Percentiles rank a stretch among this genome's conserved stretches.
Evolutionary conservation across 2,888 invertebrate species (phyloP).

Genomic region (Pomacea canaliculata): DNA sequence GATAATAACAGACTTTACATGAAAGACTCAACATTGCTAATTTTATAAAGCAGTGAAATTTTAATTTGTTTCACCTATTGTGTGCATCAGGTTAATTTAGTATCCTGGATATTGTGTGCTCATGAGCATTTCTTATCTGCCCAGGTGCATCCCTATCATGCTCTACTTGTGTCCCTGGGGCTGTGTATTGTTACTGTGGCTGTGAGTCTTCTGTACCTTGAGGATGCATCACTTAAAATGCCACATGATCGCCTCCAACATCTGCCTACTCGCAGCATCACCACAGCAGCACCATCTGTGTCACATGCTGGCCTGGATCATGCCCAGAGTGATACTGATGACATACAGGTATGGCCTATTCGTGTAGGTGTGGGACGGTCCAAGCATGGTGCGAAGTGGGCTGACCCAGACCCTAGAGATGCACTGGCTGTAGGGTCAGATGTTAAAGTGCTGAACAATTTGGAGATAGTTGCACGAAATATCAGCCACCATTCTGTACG

Average conservation of each 20-base stretch:
- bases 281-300: background rate
- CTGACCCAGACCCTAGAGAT: background rate
- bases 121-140: background rate
- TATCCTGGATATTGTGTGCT: too few species aligned
- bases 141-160: slow-evolving; percentile 29
- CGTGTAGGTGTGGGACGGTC: background rate
- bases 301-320: background rate
- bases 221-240: slow-evolving; percentile 28
- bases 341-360: slow-evolving; percentile 11
- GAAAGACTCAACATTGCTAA: too few species aligned
- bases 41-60: too few species aligned
- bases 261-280: background rate
- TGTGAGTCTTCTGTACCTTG: slow-evolving; percentile 29
- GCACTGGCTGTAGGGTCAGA: background rate
- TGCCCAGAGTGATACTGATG: background rate
- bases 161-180: slow-evolving; percentile 15
- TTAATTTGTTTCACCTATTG: too few species aligned
- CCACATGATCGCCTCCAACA: slow-evolving; percentile 17
- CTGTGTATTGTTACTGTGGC: slow-evolving; percentile 27
- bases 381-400: background rate
- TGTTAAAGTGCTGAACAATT: slow-evolving; percentile 15
- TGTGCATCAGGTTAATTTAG: too few species aligned
- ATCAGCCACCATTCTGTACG: background rate
- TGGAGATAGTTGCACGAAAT: slow-evolving; percentile 18
- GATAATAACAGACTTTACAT: too few species aligned